Evolutionary conservation across 1,140 invertebrate species (phyloP).

Genomic region (Thrips palmi): DNA sequence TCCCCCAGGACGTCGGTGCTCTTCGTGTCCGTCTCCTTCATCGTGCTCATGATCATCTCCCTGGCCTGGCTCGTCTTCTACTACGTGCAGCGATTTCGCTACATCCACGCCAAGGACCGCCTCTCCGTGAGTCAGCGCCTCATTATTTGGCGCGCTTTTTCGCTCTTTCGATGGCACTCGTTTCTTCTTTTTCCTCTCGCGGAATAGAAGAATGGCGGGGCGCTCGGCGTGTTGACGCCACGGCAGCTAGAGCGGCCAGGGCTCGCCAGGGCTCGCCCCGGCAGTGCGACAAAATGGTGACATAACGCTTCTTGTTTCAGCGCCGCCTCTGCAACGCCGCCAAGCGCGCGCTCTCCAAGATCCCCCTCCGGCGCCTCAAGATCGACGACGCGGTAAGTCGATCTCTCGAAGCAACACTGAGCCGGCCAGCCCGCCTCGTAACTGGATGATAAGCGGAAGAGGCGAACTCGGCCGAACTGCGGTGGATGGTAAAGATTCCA

Average conservation of each 20-base stretch:
- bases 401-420: constrained; percentile 13
- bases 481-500: too few relatives aligned
- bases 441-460: too few relatives aligned
- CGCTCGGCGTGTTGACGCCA: too few relatives aligned
- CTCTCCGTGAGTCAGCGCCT: constrained; percentile 57
- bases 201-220: too few relatives aligned
- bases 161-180: too few relatives aligned
- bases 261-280: too few relatives aligned
- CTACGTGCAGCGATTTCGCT: constrained; percentile 80
- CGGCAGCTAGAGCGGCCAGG: too few relatives aligned
- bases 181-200: too few relatives aligned
- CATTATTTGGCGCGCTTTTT: constrained; percentile 5
- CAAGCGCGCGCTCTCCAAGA: constrained; percentile 77
- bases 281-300: too few relatives aligned
- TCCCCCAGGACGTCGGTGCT: constrained; percentile 65
- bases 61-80: constrained; percentile 88
- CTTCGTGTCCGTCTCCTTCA: constrained; percentile 88
- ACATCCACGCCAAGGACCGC: constrained; percentile 77
- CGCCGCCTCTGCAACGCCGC: constrained; percentile 70
- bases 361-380: constrained; percentile 70
- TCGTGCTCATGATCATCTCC: constrained; percentile 84
- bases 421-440: too few relatives aligned
- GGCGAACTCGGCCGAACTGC: too few relatives aligned
- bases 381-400: constrained; percentile 56
- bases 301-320: constrained; percentile 32